Percentiles rank a stretch among this genome's conserved stretches.
Conservation (phyloP, 2,888 invertebrate species). For the Tuta absoluta region DNA sequence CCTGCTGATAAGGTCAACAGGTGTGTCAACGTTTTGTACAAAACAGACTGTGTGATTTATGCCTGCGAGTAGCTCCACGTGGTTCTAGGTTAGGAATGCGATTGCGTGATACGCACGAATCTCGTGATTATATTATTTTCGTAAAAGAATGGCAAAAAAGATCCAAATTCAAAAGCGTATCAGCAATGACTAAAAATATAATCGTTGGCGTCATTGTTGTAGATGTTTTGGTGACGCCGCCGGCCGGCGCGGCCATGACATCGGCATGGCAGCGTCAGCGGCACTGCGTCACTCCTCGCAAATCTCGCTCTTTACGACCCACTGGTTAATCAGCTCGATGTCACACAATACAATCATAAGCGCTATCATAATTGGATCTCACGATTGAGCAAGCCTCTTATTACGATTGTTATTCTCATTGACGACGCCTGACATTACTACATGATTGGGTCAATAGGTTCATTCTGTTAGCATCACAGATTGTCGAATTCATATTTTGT, state of each 20-base stretch:
- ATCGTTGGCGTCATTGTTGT: constrained; percentile 34
- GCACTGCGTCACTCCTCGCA: constrained; percentile 62
- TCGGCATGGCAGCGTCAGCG: constrained; percentile 64
- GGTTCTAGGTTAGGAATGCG: constrained; percentile 1
- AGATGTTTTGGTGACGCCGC: constrained; percentile 52
- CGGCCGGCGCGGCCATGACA: constrained; percentile 66
- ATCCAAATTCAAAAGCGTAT: constrained; percentile 1
- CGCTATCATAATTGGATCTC: constrained; percentile 55
- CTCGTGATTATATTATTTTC: neutral
- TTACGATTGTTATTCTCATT: constrained; percentile 23
- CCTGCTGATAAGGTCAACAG: constrained; percentile 4
- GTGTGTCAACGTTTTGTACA: neutral
- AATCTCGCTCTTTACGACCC: constrained; percentile 54
- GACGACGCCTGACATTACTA: constrained; percentile 8
- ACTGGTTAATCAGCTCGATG: constrained; percentile 61
- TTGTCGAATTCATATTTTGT: constrained; percentile 10
- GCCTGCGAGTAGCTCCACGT: neutral
- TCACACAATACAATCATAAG: constrained; percentile 59
- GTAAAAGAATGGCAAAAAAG: constrained; percentile 2
- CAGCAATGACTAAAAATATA: constrained; percentile 24
- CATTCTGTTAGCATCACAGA: neutral
- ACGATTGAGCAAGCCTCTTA: constrained; percentile 45
- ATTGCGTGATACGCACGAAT: constrained; percentile 6
- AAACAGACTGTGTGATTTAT: neutral
- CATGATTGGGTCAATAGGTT: constrained; percentile 19